These are phyloP conservation scores for Psococerastis gibbosa DNA, from an alignment of 2,888 invertebrate species.

Conservation along the genomic window DNA sequence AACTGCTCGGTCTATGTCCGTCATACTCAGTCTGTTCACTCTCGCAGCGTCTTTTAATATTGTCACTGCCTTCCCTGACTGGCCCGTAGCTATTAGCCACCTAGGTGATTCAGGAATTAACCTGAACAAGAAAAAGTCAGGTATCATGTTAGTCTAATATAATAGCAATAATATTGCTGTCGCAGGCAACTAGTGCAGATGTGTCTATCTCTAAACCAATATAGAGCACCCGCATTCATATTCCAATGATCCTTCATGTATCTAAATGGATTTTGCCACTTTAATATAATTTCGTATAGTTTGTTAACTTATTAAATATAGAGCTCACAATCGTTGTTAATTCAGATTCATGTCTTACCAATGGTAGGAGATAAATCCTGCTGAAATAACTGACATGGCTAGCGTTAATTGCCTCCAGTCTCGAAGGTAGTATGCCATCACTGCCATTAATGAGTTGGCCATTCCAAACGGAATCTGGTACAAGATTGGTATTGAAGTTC, in stretches of 20 bases:
- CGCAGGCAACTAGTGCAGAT: too few relatives aligned
- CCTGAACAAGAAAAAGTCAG: background rate
- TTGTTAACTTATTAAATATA: too few relatives aligned
- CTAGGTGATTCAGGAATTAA: conserved; percentile 28
- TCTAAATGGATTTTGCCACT: too few relatives aligned
- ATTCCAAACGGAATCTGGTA: conserved; percentile 42
- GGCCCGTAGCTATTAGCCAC: conserved; percentile 26
- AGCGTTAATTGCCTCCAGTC: conserved; percentile 42
- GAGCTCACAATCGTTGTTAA: too few relatives aligned
- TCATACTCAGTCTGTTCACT: background rate
- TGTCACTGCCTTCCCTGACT: conserved; percentile 22
- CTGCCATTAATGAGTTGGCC: conserved; percentile 36
- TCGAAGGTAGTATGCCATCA: conserved; percentile 34
- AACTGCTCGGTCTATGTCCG: background rate
- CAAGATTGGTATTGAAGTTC: conserved; percentile 38
- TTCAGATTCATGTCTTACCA: conserved; percentile 32
- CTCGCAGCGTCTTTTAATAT: conserved; percentile 23
- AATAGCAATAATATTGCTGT: too few relatives aligned
- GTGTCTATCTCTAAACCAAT: too few relatives aligned
- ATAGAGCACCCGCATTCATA: too few relatives aligned
- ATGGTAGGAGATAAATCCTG: conserved; percentile 29
- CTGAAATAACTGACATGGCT: conserved; percentile 31
- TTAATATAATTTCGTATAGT: too few relatives aligned
- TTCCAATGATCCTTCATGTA: too few relatives aligned
- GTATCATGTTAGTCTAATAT: too few relatives aligned